Evolutionary conservation across 35 echinoderm and acorn worm species (phyloP).

Genomic region (Holothuria glaberrima): DNA sequence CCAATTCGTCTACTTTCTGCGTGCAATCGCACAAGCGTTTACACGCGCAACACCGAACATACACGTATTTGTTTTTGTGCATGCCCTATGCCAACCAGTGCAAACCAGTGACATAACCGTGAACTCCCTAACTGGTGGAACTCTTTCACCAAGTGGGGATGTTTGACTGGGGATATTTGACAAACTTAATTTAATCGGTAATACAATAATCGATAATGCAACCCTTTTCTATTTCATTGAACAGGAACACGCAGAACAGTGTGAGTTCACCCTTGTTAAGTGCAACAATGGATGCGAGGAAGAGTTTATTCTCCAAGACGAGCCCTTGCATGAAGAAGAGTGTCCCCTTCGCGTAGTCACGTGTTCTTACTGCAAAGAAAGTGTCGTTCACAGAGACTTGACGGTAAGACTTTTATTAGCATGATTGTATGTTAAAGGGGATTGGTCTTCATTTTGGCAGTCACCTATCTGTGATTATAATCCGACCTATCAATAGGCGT

Average conservation of each 20-base stretch:
- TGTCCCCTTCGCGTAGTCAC: conserved; percentile 75
- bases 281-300: conserved; percentile 82
- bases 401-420: conserved; percentile 67
- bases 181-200: not conserved
- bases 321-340: conserved; percentile 66
- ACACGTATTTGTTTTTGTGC: too few species aligned
- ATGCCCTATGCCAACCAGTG: too few species aligned
- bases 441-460: too few species aligned
- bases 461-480: too few species aligned
- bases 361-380: conserved; percentile 78
- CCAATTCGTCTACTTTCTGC: too few species aligned
- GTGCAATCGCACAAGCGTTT: too few species aligned
- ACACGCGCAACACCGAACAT: too few species aligned
- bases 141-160: too few species aligned
- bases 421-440: too few species aligned
- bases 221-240: not conserved
- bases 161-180: not conserved
- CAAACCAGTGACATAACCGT: too few species aligned
- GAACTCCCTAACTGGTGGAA: too few species aligned
- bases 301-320: conserved; percentile 56
- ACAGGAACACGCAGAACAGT: conserved; percentile 61
- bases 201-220: not conserved
- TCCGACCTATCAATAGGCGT: too few species aligned
- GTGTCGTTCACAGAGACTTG: conserved; percentile 65
- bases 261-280: conserved; percentile 40